Evolutionary conservation across 2,888 invertebrate genomes (phyloP).

Genomic region (Epirrhoe alternata): DNA sequence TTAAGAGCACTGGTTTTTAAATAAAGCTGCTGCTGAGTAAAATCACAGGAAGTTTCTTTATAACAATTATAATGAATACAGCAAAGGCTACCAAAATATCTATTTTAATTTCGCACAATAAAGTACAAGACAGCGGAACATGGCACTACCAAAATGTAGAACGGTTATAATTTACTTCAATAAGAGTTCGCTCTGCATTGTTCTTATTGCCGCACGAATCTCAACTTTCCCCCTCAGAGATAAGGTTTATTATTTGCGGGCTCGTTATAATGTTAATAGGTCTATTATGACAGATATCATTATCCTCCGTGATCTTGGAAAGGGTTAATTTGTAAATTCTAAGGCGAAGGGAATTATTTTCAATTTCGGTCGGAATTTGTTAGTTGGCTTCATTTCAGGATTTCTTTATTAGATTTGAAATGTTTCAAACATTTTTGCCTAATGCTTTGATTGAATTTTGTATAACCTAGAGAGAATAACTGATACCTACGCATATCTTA

Average conservation of each 20-base stretch:
- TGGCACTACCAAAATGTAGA: constrained; percentile 32
- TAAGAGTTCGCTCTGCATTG: constrained; percentile 38
- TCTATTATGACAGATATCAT: constrained; percentile 61
- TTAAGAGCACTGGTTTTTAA: too few species aligned
- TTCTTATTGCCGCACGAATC: constrained; percentile 27
- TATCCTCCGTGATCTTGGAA: constrained; percentile 55
- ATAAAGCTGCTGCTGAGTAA: background rate
- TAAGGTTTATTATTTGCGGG: constrained; percentile 28
- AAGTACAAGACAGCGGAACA: constrained; percentile 23
- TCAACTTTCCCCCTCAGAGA: constrained; percentile 19
- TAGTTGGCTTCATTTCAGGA: constrained; percentile 20
- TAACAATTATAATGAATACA: background rate
- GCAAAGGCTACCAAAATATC: constrained; percentile 23
- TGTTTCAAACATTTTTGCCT: constrained; percentile 5
- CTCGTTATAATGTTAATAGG: constrained; percentile 64
- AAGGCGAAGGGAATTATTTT: constrained; percentile 49
- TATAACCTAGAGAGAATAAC: too few species aligned
- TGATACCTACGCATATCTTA: too few species aligned
- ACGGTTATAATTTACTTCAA: constrained; percentile 42
- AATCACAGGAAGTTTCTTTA: background rate
- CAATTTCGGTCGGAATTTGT: constrained; percentile 47
- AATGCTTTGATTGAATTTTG: background rate
- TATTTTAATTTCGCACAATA: constrained; percentile 30
- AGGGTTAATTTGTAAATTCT: constrained; percentile 62
- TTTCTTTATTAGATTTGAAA: constrained; percentile 28